These are phyloP conservation scores for Actenoides lindsayi DNA, from an alignment of 2,113 vertebrate genomes.

Conservation along the genomic window DNA sequence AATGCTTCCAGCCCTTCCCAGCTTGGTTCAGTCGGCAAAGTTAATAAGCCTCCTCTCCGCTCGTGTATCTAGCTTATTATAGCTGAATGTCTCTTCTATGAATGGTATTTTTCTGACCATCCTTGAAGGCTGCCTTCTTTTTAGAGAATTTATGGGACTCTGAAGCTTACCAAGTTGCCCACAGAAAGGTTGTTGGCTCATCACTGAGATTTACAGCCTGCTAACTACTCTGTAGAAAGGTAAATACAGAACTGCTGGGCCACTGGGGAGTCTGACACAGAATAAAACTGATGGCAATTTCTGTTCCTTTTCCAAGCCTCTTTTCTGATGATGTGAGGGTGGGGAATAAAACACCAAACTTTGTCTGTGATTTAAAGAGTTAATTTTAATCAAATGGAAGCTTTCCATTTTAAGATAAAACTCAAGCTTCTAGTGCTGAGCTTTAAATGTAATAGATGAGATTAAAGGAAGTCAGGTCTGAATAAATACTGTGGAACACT, in stretches of 20 bases:
- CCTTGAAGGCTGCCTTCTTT: neutral
- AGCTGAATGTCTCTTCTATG: neutral
- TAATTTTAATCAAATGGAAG: neutral
- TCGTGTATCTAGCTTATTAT: neutral
- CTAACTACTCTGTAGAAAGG: neutral
- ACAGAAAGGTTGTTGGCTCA: conserved; percentile 1
- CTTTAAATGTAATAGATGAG: fast-evolving
- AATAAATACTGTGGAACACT: neutral
- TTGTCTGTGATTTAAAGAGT: neutral
- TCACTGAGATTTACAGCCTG: conserved; percentile 25
- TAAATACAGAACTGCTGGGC: neutral
- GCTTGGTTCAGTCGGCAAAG: neutral
- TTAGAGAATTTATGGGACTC: neutral
- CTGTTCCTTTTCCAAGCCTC: neutral
- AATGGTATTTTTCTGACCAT: neutral
- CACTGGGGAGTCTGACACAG: neutral
- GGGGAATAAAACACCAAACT: neutral
- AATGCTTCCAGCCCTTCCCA: neutral
- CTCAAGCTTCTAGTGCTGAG: fast-evolving
- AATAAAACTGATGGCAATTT: neutral
- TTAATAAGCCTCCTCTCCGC: neutral
- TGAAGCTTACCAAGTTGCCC: neutral
- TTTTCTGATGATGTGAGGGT: neutral
- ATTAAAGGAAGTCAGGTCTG: neutral
- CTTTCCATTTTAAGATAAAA: neutral